Conservation (phyloP, 2,797 vertebrate species). For the Phrynocephalus forsythii region DNA sequence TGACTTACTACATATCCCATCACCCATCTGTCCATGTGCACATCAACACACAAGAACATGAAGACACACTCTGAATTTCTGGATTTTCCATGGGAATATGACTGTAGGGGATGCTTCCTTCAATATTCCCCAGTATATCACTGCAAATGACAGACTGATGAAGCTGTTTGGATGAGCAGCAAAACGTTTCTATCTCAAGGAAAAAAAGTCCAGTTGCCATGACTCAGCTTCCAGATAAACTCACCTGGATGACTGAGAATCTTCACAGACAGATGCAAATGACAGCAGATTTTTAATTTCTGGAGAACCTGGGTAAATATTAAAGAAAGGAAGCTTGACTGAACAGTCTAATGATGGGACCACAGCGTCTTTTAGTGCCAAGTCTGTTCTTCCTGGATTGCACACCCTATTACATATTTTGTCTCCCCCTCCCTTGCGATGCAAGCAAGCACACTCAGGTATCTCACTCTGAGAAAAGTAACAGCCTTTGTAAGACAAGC, state of each 20-base stretch:
- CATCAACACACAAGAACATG: not conserved
- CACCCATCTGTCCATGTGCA: not conserved
- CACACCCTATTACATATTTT: not conserved
- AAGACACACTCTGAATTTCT: not conserved
- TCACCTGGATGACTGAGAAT: too few species aligned
- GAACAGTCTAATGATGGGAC: not conserved
- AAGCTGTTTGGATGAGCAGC: too few species aligned
- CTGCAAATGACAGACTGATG: not conserved
- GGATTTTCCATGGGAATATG: not conserved
- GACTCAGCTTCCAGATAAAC: too few species aligned
- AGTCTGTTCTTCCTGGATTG: not conserved
- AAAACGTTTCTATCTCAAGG: too few species aligned
- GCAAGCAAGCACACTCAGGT: not conserved
- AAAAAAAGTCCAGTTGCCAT: too few species aligned
- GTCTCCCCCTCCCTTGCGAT: not conserved
- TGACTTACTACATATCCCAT: not conserved
- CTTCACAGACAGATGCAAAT: not conserved
- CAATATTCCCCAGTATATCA: not conserved
- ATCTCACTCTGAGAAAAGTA: not conserved
- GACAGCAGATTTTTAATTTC: not conserved
- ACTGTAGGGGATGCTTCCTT: not conserved
- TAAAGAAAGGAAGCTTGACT: not conserved
- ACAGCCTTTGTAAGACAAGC: not conserved
- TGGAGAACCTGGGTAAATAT: not conserved
- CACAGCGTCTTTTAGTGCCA: not conserved